phyloP scores from a whole-genome alignment of 1,140 invertebrate species.

The Drosophila tristis region DNA sequence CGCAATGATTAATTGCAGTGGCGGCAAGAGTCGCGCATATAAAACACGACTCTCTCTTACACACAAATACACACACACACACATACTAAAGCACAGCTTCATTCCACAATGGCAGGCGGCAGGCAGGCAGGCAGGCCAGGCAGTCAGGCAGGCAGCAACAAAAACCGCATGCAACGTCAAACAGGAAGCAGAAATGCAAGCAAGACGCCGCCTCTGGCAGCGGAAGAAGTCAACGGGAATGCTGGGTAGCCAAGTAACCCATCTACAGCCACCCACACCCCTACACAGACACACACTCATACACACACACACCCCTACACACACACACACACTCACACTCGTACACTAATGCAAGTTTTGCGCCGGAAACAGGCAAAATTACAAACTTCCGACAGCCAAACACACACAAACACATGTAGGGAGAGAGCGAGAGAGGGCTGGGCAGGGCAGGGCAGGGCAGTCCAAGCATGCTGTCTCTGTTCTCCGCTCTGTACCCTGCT shows the following conservation, averaged over 20 bases:
- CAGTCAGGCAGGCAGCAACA: constrained; percentile 41
- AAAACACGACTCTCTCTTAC: constrained; percentile 54
- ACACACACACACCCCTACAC: constrained; percentile 32
- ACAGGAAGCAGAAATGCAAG: constrained; percentile 79
- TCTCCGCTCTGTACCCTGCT: constrained; percentile 23
- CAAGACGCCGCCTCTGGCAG: constrained; percentile 80
- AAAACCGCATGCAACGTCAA: constrained; percentile 67
- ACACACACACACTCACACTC: constrained; percentile 18
- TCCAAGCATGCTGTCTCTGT: constrained; percentile 56
- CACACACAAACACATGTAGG: constrained; percentile 45
- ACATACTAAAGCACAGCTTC: constrained; percentile 13
- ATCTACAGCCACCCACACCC: neutral
- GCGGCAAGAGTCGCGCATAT: constrained; percentile 79
- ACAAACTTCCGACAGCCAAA: constrained; percentile 83
- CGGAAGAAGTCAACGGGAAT: constrained; percentile 78
- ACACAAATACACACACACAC: constrained; percentile 8
- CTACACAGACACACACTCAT: constrained; percentile 12
- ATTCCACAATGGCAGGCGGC: constrained; percentile 31
- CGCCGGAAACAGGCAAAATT: constrained; percentile 82
- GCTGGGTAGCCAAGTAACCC: constrained; percentile 39
- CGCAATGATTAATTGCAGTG: constrained; percentile 79
- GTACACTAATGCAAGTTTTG: constrained; percentile 81
- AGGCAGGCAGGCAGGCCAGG: constrained; percentile 9
- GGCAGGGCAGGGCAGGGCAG: neutral
- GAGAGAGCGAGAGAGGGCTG: neutral